Percentiles rank a stretch among this genome's conserved stretches.
Conservation (phyloP, 2,888 invertebrate species). For the Oxystoma pomonae region DNA sequence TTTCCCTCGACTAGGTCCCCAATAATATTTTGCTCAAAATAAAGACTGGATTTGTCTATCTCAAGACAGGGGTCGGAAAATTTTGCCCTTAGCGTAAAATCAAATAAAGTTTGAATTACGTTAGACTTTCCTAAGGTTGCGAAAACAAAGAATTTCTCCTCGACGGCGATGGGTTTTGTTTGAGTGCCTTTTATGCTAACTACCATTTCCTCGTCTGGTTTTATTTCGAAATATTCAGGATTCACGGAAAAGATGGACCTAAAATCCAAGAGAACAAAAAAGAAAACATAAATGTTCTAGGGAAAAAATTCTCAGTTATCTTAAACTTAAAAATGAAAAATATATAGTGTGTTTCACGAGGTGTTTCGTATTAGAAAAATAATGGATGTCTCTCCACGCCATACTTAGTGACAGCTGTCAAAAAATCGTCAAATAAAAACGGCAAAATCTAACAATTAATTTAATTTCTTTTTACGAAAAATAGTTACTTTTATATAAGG, state of each 20-base stretch:
- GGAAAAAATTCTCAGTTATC: too few relatives aligned
- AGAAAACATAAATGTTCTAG: neutral
- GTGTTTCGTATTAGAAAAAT: too few relatives aligned
- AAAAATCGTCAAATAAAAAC: too few relatives aligned
- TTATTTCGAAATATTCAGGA: slow-evolving; percentile 50
- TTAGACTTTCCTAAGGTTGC: slow-evolving; percentile 53
- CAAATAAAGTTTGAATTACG: slow-evolving; percentile 52
- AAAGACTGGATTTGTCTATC: slow-evolving; percentile 49
- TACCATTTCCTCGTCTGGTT: slow-evolving; percentile 45
- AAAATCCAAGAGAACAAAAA: too few relatives aligned
- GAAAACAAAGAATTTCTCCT: slow-evolving; percentile 57
- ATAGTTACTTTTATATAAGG: too few relatives aligned
- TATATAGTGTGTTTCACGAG: too few relatives aligned
- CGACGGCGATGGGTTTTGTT: slow-evolving; percentile 45
- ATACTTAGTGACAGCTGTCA: too few relatives aligned
- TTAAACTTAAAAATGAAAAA: too few relatives aligned
- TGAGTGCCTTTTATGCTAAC: slow-evolving; percentile 26
- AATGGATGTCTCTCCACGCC: too few relatives aligned
- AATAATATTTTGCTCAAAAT: slow-evolving; percentile 51
- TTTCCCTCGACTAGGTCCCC: slow-evolving; percentile 8
- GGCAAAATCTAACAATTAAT: too few relatives aligned
- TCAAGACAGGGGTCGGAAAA: slow-evolving; percentile 58
- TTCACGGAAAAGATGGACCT: slow-evolving; percentile 51
- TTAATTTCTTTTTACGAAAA: too few relatives aligned
- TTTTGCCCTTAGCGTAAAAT: slow-evolving; percentile 51